These are phyloP conservation scores for Elysia crispata DNA, from an alignment of 2,888 invertebrate species.

Conservation along the genomic window DNA sequence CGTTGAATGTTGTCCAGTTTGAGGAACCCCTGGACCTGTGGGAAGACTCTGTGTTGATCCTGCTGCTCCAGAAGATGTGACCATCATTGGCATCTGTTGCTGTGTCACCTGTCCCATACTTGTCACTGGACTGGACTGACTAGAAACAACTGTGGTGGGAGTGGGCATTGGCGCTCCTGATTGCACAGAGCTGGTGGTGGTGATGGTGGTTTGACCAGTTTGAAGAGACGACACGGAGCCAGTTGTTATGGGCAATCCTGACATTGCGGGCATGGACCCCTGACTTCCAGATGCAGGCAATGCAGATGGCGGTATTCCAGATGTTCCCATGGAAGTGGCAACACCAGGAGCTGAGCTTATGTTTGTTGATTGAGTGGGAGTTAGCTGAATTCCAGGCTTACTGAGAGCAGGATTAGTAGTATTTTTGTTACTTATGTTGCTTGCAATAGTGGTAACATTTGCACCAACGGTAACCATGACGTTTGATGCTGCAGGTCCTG, in stretches of 20 bases:
- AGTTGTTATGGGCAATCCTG: slow-evolving; percentile 29
- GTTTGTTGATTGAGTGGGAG: too few species aligned
- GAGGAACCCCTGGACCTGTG: slow-evolving; percentile 28
- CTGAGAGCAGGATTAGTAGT: too few species aligned
- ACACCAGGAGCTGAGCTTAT: too few species aligned
- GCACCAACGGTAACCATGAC: too few species aligned
- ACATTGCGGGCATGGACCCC: not conserved
- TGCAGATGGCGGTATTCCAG: not conserved
- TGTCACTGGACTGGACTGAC: not conserved
- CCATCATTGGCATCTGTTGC: slow-evolving; percentile 2
- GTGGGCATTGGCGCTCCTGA: too few species aligned
- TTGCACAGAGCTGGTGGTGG: too few species aligned
- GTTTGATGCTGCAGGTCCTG: not conserved
- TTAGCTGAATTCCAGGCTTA: too few species aligned
- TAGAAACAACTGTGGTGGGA: too few species aligned
- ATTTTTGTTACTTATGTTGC: too few species aligned
- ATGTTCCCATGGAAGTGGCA: not conserved
- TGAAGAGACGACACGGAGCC: not conserved
- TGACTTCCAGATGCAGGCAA: not conserved
- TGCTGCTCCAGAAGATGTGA: not conserved
- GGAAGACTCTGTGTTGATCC: not conserved
- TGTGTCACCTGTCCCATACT: not conserved
- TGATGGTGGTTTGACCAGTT: not conserved
- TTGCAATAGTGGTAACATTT: too few species aligned
- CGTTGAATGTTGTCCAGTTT: slow-evolving; percentile 12